Evolutionary conservation across 2,113 vertebrate genomes (phyloP).

Genomic region (human): GRCh38 chr5:57322501-57323000

Average conservation of each 20-base stretch:
- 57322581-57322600: neutral
- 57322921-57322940: too few species aligned
- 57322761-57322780: neutral
- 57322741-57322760: neutral
- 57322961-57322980: too few species aligned
- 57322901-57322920: too few species aligned
- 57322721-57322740: neutral
- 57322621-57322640: neutral
- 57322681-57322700: neutral
- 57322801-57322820: neutral
- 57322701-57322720: neutral
- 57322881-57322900: neutral
- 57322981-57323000: too few species aligned
- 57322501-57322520: neutral
- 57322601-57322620: neutral
- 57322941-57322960: too few species aligned
- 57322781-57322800: neutral
- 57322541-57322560: neutral
- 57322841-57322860: neutral
- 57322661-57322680: fast-evolving
- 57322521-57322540: neutral
- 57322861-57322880: neutral
- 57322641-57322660: neutral
- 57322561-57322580: neutral
- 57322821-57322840: neutral